phyloP scores from a whole-genome alignment of 1,140 invertebrate genomes.

The Bombus terrestris region DNA sequence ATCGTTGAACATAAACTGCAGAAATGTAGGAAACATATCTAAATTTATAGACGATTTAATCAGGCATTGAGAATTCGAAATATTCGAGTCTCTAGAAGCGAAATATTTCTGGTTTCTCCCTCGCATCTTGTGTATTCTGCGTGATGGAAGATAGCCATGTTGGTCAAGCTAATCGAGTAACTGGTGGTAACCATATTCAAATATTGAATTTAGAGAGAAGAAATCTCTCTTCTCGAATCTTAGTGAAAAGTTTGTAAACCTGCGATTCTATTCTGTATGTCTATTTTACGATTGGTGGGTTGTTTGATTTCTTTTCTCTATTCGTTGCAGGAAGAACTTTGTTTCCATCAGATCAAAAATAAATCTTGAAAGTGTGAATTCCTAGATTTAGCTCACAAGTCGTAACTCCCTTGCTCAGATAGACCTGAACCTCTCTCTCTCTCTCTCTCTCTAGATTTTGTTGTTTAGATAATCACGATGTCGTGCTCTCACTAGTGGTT shows the following conservation, averaged over 20 bases:
- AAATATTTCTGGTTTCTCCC: neutral
- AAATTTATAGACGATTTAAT: too few relatives aligned
- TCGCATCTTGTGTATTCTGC: neutral
- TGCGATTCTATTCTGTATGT: neutral
- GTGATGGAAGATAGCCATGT: neutral
- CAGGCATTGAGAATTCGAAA: neutral
- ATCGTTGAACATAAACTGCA: neutral
- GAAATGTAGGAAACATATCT: neutral
- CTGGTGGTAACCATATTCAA: constrained; percentile 3
- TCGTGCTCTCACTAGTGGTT: constrained; percentile 35
- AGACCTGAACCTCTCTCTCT: neutral
- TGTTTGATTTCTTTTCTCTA: neutral
- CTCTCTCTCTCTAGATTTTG: neutral
- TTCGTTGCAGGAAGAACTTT: too few relatives aligned
- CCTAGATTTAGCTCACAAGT: neutral
- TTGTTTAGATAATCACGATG: constrained; percentile 39
- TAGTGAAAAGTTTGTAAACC: neutral
- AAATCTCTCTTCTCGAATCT: neutral
- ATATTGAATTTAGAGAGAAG: constrained; percentile 18
- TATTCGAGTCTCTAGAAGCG: neutral
- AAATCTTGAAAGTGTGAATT: constrained; percentile 21
- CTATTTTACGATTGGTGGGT: neutral
- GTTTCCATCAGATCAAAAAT: neutral
- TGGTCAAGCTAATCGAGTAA: neutral
- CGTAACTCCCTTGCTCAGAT: neutral